Conservation (phyloP, 2,113 vertebrate species). For the Pandion haliaetus region DNA sequence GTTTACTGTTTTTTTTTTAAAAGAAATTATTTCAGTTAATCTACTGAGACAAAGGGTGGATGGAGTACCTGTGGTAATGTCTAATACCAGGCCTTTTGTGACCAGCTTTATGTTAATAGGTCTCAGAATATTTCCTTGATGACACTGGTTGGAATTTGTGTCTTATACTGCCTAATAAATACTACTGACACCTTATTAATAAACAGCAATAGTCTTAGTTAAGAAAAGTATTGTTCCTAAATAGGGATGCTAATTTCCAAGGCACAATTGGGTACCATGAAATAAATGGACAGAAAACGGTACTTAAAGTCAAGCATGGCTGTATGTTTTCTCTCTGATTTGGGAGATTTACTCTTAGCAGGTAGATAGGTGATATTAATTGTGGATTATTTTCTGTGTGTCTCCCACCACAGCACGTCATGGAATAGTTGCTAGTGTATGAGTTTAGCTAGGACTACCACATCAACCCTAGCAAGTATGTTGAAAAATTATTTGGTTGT, state of each 20-base stretch:
- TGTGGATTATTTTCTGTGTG: neutral
- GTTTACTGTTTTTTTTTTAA: neutral
- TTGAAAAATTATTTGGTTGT: neutral
- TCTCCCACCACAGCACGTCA: neutral
- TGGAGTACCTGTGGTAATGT: neutral
- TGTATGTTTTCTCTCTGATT: neutral
- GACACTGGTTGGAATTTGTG: neutral
- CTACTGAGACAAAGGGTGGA: neutral
- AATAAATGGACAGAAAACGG: neutral
- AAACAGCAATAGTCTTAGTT: neutral
- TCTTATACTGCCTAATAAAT: neutral
- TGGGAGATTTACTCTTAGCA: neutral
- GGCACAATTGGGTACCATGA: neutral
- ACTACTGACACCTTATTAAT: neutral
- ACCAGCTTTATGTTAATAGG: neutral
- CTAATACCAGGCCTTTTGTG: neutral
- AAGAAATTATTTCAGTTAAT: neutral
- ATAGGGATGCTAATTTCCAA: neutral
- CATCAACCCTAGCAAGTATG: neutral
- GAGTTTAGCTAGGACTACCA: neutral
- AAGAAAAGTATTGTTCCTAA: neutral
- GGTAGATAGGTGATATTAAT: neutral
- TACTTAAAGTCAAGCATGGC: neutral
- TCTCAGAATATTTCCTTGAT: neutral
- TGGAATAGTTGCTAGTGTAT: neutral